These are phyloP conservation scores for Coreoperca whiteheadi DNA, from an alignment of 2,113 vertebrate genomes.

Conservation along the genomic window DNA sequence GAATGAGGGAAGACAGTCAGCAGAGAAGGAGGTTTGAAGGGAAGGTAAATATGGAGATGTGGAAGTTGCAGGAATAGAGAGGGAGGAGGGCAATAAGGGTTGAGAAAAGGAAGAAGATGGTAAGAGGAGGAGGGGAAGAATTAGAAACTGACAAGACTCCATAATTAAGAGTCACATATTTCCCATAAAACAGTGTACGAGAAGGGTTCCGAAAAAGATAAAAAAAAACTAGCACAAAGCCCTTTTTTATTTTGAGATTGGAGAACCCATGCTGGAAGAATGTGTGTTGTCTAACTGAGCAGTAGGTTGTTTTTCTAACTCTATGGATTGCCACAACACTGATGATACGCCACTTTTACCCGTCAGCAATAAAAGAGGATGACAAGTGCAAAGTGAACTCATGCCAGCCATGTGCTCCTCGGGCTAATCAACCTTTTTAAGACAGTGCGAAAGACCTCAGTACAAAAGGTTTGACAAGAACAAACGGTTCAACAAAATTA, in stretches of 20 bases:
- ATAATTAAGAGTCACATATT: slow-evolving; percentile 6
- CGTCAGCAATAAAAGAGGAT: slow-evolving; percentile 13
- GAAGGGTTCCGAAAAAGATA: not conserved
- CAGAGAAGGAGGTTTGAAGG: not conserved
- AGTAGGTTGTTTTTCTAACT: not conserved
- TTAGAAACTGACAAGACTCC: not conserved
- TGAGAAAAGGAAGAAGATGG: not conserved
- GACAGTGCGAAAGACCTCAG: not conserved
- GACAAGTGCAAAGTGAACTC: slow-evolving; percentile 32
- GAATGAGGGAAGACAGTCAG: not conserved
- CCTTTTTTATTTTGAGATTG: not conserved
- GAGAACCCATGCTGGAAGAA: not conserved
- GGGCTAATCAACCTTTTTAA: slow-evolving; percentile 24
- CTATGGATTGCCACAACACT: not conserved
- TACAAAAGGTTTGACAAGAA: slow-evolving; percentile 10
- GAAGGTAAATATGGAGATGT: slow-evolving; percentile 5
- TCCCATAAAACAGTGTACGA: not conserved
- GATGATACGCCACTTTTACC: not conserved
- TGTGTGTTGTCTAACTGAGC: not conserved
- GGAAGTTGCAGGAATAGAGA: not conserved
- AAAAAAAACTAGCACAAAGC: not conserved
- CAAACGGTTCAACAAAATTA: slow-evolving; percentile 16
- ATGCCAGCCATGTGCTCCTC: slow-evolving; percentile 25
- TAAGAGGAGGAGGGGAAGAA: not conserved
- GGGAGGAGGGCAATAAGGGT: not conserved